Base-by-base conservation (phyloP, 2,113 vertebrate genomes). In the Ornithorhynchus anatinus region DNA sequence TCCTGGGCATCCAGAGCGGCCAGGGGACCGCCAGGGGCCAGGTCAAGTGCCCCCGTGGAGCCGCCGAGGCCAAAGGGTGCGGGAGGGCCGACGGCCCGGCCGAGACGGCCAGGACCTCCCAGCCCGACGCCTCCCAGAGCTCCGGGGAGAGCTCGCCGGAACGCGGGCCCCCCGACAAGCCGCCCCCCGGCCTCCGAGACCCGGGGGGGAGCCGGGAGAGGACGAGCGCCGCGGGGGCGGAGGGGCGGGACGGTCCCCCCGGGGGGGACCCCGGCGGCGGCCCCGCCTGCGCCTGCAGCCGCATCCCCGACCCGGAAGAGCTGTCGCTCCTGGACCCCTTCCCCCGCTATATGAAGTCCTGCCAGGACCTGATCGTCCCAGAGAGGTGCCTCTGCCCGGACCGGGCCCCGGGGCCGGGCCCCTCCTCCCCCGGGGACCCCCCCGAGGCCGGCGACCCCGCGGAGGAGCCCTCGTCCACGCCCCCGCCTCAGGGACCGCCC, bases 1-100 rank as follows among this genome's bases (percentile, higher is more conserved):
- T 99, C 68, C 88, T 99, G 17, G 97, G 97, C 36, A 97, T 98
- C 62, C 97, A 97, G 75, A 93, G 90, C 8, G 60, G 95, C 36
- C 92, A 94, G 80, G 92, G 92, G 25, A 92, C 91, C 1, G 91
- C 91, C 42, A 88, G 92, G 73, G 89, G 91, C 61, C 91, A 90
- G 73, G 72, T 92, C 43, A 93, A 88, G 74, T 94, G 91, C 69
- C 79, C 57, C 0, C 84, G 88, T 81, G 89, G 89, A 10, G 5
- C 56, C 0, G 17, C 80, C 1, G 91, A 91, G 72, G 67, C 72
- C 57, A 88, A 89, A 85, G 60, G 79, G 10, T 60, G 79, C n/a
- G 79, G 91, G 63, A 84, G 83, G 60, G 51, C 67, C n/a, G 89
- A 89, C 53, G 84, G 67, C 45, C 47, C 78, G 45, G 45, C 51